Percentiles rank a stretch among this genome's conserved stretches.
Evolutionary conservation across 2,888 invertebrate genomes (phyloP).

Genomic region (Drosophila gaucha): DNA sequence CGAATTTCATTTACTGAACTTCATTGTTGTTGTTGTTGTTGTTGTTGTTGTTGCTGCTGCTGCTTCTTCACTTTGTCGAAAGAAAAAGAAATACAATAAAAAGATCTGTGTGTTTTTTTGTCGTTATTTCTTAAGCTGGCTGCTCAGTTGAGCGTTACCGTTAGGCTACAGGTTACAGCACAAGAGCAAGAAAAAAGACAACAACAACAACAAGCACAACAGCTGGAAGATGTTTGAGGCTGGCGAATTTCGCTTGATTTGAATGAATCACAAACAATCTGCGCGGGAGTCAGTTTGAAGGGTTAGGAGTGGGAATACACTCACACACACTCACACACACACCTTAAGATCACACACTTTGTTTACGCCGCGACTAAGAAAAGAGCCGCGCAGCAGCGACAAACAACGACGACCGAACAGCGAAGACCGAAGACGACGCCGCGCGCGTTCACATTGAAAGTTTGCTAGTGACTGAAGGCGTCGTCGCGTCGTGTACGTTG

Average conservation of each 20-base stretch:
- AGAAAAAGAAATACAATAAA: conserved; percentile 27
- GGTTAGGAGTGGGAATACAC: conserved; percentile 9
- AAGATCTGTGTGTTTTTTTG: conserved; percentile 6
- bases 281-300: conserved; percentile 15
- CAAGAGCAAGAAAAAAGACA: conserved; percentile 36
- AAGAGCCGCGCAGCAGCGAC: conserved; percentile 13
- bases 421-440: conserved; percentile 19
- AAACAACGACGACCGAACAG: conserved; percentile 28
- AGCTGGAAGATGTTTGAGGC: conserved; percentile 29
- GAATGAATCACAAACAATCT: conserved; percentile 47
- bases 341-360: conserved; percentile 39
- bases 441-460: conserved; percentile 69
- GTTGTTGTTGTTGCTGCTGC: conserved; percentile 4
- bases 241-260: conserved; percentile 45
- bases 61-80: conserved; percentile 37
- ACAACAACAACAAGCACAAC: conserved; percentile 21
- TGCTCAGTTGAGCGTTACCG: conserved; percentile 69
- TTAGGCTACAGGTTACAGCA: conserved; percentile 66
- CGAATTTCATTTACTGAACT: conserved; percentile 65
- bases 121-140: conserved; percentile 49
- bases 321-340: conserved; percentile 6
- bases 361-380: conserved; percentile 25
- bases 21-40: conserved; percentile 15
- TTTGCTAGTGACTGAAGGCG: conserved; percentile 60
- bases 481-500: conserved; percentile 21